Evolutionary conservation across 2,888 invertebrate genomes (phyloP), one percentile per base, ranked within the genome.

Genomic region (Rutpela maculata): DNA sequence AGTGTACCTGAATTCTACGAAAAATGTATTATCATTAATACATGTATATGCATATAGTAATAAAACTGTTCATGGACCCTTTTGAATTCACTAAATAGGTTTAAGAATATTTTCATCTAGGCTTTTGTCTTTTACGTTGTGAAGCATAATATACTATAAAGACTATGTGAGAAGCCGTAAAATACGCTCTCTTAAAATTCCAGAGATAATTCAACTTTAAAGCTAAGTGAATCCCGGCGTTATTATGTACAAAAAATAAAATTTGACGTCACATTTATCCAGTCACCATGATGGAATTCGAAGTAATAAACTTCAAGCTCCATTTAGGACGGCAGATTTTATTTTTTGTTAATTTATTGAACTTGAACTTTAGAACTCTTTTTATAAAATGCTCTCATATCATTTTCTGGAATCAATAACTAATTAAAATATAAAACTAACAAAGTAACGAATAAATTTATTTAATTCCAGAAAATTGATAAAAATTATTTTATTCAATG

Each of bases 241-340:
- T 59, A 57, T 57, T 57, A 59, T 59, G 19, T 59, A 59, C 59
- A 59, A 59, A 59, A 57, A 59, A 59, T 59, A 22, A 22, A 59
- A 22, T 59, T 59, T 59, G 19, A 59, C 59, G 19, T 59, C 19
- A 59, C 22, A 59, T 59, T 59, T 59, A 59, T 59, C 59, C 59
- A 59, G 12, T 18, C 22, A 19, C 19, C 59, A 22, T 59, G 22
- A 59, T 22, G 59, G 22, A 22, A 19, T 19, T 59, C 7, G 12
- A 59, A 22, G 22, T 59, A 19, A 22, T 59, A 59, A 19, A 22
- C 22, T 59, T 50, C 50, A 50, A 50, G 50, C 59, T 22, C 19
- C 59, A 59, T 19, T 22, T 22, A 59, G 19, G 19, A 59, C 1
- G 59, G 11, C 19, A 22, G 19, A 2, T 22, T 19, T 4, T n/a